phyloP scores from a whole-genome alignment of 2,888 invertebrate species.

The Scaptomyza reducta region DNA sequence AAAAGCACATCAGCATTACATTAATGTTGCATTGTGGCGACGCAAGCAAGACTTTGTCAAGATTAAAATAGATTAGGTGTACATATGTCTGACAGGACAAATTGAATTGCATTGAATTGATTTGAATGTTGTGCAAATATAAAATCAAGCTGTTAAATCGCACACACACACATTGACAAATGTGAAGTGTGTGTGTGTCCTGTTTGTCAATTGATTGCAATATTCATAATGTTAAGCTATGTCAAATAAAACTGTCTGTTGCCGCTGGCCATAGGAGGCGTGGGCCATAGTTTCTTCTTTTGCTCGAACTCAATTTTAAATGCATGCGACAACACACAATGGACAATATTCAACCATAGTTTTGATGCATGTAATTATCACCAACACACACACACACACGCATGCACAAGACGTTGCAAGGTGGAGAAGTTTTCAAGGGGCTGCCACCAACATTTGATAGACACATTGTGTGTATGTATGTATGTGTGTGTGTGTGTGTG shows the following conservation, averaged over 20 bases:
- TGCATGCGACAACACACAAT: constrained; percentile 18
- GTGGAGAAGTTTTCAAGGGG: constrained; percentile 15
- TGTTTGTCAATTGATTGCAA: constrained; percentile 65
- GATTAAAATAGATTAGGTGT: background rate
- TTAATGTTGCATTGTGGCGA: background rate
- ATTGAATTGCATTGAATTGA: constrained; percentile 27
- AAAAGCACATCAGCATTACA: background rate
- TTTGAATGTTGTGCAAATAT: constrained; percentile 32
- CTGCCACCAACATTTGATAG: constrained; percentile 45
- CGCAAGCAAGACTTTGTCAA: background rate
- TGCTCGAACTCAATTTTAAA: constrained; percentile 10
- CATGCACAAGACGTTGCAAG: constrained; percentile 7
- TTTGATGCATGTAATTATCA: constrained; percentile 64
- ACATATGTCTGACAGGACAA: background rate
- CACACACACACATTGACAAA: constrained; percentile 32
- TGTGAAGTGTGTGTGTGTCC: constrained; percentile 42
- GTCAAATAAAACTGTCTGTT: constrained; percentile 46
- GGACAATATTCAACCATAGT: constrained; percentile 38
- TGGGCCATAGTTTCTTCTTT: constrained; percentile 35
- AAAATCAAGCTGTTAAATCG: constrained; percentile 9
- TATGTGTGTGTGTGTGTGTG: constrained; percentile 14
- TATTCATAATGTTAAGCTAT: constrained; percentile 52
- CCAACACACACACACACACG: constrained; percentile 17
- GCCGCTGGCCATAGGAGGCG: constrained; percentile 13
- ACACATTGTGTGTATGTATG: constrained; percentile 11